These are phyloP conservation scores for Esox lucius DNA, from an alignment of 2,797 vertebrate species.

Conservation along the genomic window DNA sequence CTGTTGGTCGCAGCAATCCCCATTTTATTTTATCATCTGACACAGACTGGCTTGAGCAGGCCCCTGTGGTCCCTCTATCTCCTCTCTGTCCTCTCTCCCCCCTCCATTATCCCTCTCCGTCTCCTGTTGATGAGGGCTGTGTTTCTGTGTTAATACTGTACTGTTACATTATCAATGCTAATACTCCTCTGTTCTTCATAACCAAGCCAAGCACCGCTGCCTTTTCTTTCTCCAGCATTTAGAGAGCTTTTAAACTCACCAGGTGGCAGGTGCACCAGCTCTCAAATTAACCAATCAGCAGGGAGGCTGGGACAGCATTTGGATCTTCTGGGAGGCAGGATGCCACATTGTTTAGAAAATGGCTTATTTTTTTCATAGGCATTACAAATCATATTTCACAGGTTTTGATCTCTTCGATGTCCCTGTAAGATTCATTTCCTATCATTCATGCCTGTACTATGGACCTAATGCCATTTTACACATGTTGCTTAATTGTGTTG, in stretches of 20 bases:
- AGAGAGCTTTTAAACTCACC: conserved; percentile 77
- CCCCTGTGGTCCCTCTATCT: conserved; percentile 54
- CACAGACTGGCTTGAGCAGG: conserved; percentile 54
- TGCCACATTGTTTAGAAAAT: conserved; percentile 80
- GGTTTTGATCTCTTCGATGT: conserved; percentile 74
- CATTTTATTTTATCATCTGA: conserved; percentile 61
- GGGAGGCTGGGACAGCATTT: conserved; percentile 76
- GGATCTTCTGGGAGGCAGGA: conserved; percentile 75
- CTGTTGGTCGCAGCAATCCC: conserved; percentile 62
- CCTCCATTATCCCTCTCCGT: conserved; percentile 4
- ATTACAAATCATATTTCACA: conserved; percentile 83
- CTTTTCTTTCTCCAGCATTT: conserved; percentile 66
- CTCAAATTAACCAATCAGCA: conserved; percentile 82
- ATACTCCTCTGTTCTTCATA: conserved; percentile 61
- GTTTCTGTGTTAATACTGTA: conserved; percentile 64
- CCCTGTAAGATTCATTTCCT: conserved; percentile 54
- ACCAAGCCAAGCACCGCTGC: conserved; percentile 61
- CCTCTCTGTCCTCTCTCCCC: background rate
- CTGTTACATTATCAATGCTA: conserved; percentile 60
- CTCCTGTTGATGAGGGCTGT: conserved; percentile 30
- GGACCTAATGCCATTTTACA: no score
- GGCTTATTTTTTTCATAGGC: conserved; percentile 79
- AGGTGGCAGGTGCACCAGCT: conserved; percentile 81
- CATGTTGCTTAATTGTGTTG: no score
- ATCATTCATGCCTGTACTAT: background rate